Conservation (phyloP, 2,797 vertebrate species). For the Lacerta agilis region DNA sequence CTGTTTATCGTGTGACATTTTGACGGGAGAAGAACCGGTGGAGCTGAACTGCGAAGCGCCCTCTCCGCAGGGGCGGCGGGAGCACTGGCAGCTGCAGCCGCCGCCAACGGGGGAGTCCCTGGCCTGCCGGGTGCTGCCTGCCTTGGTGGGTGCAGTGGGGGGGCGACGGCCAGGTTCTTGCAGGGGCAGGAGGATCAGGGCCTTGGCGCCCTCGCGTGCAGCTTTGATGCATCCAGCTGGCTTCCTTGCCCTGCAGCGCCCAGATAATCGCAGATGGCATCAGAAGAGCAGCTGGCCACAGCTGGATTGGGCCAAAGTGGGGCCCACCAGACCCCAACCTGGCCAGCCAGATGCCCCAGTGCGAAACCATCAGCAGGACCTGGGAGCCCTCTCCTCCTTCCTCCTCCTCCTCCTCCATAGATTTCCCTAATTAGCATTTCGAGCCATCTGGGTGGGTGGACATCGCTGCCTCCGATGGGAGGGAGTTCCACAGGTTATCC, state of each 20-base stretch:
- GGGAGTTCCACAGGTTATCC: too few relatives aligned
- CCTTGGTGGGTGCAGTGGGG: neutral
- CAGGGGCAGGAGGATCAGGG: neutral
- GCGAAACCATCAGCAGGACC: too few relatives aligned
- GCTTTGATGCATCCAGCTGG: too few relatives aligned
- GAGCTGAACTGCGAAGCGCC: neutral
- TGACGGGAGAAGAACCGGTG: neutral
- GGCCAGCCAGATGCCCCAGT: too few relatives aligned
- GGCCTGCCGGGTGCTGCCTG: neutral
- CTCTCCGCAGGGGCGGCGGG: neutral
- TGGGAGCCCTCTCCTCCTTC: too few relatives aligned
- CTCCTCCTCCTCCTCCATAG: too few relatives aligned
- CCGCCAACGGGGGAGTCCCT: neutral
- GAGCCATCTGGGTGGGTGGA: too few relatives aligned
- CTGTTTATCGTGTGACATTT: constrained; percentile 9
- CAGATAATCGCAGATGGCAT: too few relatives aligned
- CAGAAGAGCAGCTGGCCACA: neutral
- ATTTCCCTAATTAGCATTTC: too few relatives aligned
- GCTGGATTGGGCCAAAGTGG: neutral
- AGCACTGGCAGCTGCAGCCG: neutral
- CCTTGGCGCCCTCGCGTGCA: neutral
- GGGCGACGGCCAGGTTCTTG: neutral
- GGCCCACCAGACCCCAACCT: too few relatives aligned
- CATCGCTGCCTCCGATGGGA: too few relatives aligned
- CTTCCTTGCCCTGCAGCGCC: too few relatives aligned